phyloP scores from a whole-genome alignment of 2,888 invertebrate species.

The Hirtodrosophila duncani region DNA sequence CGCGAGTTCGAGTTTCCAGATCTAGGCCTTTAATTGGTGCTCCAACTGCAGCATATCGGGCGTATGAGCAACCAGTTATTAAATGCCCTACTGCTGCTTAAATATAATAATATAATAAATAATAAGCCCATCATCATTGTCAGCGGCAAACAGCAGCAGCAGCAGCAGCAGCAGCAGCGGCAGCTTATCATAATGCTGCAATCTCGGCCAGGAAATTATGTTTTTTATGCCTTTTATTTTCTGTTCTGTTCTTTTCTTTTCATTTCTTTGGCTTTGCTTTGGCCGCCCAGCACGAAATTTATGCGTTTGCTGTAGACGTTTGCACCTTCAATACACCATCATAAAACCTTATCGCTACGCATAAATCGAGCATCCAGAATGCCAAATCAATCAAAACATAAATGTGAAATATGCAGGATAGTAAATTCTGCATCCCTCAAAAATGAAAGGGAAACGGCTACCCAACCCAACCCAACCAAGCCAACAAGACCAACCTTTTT shows the following conservation, averaged over 20 bases:
- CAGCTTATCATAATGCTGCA: conserved; percentile 54
- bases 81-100: conserved; percentile 36
- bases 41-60: conserved; percentile 41
- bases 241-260: conserved; percentile 39
- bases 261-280: conserved; percentile 19
- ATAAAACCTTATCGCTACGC: conserved; percentile 58
- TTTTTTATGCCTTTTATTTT: conserved; percentile 54
- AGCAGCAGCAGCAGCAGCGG: conserved; percentile 30
- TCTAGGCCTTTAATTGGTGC: conserved; percentile 71
- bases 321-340: conserved; percentile 65
- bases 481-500: conserved; percentile 4
- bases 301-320: conserved; percentile 45
- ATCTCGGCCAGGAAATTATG: conserved; percentile 75
- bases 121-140: conserved; percentile 65
- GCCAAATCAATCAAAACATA: conserved; percentile 64
- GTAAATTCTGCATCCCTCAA: conserved; percentile 5
- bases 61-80: conserved; percentile 56
- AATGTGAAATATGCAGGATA: conserved; percentile 50
- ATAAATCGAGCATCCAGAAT: conserved; percentile 57
- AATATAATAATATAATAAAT: conserved; percentile 50
- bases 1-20: too few relatives aligned
- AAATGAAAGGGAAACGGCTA: too few relatives aligned
- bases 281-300: conserved; percentile 36
- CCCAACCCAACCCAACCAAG: not conserved
- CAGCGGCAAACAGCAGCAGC: conserved; percentile 13